Percentiles rank a stretch among this genome's conserved stretches.
Conservation (phyloP, 2,113 vertebrate species). For the Tretioscincus oriximinensis region DNA sequence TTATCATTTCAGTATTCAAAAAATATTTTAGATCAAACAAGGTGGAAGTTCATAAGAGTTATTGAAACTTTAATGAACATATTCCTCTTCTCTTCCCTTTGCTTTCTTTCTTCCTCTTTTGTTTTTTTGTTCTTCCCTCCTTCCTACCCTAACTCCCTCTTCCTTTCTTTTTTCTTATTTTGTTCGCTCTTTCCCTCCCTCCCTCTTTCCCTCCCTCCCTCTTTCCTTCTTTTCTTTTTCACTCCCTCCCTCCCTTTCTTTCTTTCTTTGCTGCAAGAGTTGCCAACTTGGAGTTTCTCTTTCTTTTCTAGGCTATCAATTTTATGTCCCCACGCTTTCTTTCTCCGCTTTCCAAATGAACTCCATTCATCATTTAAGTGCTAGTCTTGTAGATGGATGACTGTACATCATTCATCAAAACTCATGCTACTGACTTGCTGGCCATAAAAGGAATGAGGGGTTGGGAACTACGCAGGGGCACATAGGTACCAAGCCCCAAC, state of each 20-base stretch:
- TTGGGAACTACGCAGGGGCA: slow-evolving; percentile 32
- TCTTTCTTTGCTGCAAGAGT: neutral
- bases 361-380: slow-evolving; percentile 50
- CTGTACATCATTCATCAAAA: slow-evolving; percentile 45
- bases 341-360: slow-evolving; percentile 44
- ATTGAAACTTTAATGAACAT: too few relatives aligned
- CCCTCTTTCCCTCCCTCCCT: too few relatives aligned
- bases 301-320: slow-evolving; percentile 46
- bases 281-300: neutral
- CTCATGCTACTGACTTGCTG: slow-evolving; percentile 18
- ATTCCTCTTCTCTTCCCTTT: neutral
- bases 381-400: slow-evolving; percentile 46
- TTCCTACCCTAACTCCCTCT: neutral
- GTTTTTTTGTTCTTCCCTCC: neutral
- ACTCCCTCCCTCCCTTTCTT: neutral
- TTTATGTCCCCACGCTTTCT: slow-evolving; percentile 12
- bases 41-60: too few relatives aligned
- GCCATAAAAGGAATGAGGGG: slow-evolving; percentile 38
- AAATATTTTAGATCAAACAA: too few relatives aligned
- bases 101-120: neutral
- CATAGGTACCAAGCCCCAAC: neutral
- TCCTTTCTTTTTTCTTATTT: too few relatives aligned
- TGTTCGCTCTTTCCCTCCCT: too few relatives aligned
- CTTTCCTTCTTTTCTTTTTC: neutral
- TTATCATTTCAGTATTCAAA: too few relatives aligned